phyloP scores from a whole-genome alignment of 2,797 vertebrate species.

The Agapornis canus region DNA sequence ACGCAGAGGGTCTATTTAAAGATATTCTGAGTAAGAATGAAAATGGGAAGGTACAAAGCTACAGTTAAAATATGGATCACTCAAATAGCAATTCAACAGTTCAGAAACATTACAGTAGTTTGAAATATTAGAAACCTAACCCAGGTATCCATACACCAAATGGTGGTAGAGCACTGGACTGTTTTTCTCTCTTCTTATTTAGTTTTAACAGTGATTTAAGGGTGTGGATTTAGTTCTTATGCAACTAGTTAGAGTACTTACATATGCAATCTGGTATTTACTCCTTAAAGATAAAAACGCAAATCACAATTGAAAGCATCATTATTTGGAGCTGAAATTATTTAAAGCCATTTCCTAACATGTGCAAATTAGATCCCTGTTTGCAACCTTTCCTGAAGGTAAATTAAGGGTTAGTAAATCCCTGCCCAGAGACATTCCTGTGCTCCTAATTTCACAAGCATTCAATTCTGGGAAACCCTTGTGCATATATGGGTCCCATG shows the following conservation, averaged over 20 bases:
- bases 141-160: not conserved
- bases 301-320: not conserved
- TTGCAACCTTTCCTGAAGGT: not conserved
- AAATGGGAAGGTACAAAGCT: not conserved
- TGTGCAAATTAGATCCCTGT: not conserved
- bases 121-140: not conserved
- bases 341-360: not conserved
- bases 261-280: not conserved
- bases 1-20: not conserved
- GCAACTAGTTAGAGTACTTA: not conserved
- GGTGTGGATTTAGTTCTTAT: not conserved
- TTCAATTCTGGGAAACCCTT: not conserved
- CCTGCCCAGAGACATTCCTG: not conserved
- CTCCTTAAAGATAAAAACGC: not conserved
- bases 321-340: not conserved
- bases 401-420: not conserved
- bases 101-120: not conserved
- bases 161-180: not conserved
- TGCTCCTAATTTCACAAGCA: not conserved
- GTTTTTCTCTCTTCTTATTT: not conserved
- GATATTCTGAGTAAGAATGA: not conserved
- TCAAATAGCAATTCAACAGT: not conserved
- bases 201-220: not conserved
- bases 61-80: not conserved
- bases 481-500: rapidly evolving